Evolutionary conservation across 2,113 vertebrate species (phyloP).

Genomic region (Eclectus roratus): DNA sequence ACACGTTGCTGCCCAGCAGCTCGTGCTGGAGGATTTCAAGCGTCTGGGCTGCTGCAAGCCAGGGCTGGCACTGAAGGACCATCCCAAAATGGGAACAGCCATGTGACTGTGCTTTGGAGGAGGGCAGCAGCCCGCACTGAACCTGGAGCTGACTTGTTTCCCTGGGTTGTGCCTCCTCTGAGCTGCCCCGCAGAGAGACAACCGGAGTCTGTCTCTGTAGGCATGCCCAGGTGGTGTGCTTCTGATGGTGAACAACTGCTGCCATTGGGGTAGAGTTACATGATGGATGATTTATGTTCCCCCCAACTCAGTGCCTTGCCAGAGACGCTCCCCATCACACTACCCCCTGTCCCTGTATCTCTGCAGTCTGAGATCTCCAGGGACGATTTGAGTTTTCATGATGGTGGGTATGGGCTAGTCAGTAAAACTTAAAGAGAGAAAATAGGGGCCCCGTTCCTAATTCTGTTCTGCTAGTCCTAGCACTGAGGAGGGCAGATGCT

Average conservation of each 20-base stretch:
- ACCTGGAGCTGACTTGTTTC: not conserved
- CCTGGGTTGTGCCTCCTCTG: not conserved
- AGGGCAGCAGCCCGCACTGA: not conserved
- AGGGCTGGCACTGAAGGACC: not conserved
- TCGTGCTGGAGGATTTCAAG: not conserved
- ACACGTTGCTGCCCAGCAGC: not conserved
- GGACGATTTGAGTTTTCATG: not conserved
- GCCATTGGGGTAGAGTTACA: accelerated
- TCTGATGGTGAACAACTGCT: not conserved
- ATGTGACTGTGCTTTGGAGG: not conserved
- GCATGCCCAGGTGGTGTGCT: accelerated
- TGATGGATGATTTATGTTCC: not conserved
- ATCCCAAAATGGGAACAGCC: not conserved
- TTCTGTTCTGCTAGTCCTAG: not conserved
- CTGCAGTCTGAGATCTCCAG: not conserved
- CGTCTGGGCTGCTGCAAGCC: not conserved
- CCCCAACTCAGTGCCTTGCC: not conserved
- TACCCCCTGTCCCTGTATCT: not conserved
- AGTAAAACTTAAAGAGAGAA: not conserved
- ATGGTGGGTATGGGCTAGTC: not conserved
- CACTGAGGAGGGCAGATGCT: not conserved
- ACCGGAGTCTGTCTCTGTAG: not conserved
- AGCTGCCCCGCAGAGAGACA: not conserved
- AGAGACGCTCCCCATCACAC: not conserved
- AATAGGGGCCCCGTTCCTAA: not conserved